Evolutionary conservation across 2,888 invertebrate species (phyloP).

Genomic region (Macaria liturata): DNA sequence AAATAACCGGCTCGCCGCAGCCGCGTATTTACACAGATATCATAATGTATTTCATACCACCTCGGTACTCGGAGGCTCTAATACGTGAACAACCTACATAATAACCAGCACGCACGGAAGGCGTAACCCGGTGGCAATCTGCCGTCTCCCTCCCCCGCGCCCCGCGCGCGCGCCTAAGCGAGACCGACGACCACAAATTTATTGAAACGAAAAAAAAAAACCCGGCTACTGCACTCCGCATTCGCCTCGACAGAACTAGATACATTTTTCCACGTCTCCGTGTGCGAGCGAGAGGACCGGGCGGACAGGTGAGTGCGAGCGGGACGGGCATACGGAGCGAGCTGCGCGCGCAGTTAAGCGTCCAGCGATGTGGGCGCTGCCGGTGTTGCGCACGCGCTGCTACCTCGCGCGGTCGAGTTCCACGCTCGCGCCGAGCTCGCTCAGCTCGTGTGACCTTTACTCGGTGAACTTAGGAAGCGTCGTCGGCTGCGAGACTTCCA

Average conservation of each 20-base stretch:
- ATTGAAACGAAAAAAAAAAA: constrained; percentile 81
- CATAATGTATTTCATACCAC: constrained; percentile 71
- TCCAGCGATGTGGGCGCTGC: constrained; percentile 81
- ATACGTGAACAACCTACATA: constrained; percentile 79
- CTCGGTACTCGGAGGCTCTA: constrained; percentile 74
- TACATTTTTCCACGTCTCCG: constrained; percentile 80
- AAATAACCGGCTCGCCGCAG: constrained; percentile 73
- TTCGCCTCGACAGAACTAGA: constrained; percentile 81
- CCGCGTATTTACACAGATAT: constrained; percentile 76
- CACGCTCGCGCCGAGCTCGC: constrained; percentile 77
- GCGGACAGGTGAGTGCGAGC: constrained; percentile 44
- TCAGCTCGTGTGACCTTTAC: constrained; percentile 80
- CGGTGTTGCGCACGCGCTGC: constrained; percentile 81
- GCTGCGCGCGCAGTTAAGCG: constrained; percentile 68
- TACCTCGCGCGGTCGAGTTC: constrained; percentile 76
- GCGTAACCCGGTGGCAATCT: constrained; percentile 81
- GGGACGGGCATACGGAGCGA: constrained; percentile 54
- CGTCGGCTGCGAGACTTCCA: constrained; percentile 78
- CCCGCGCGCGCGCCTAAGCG: constrained; percentile 77
- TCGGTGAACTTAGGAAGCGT: constrained; percentile 83
- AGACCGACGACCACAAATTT: constrained; percentile 82
- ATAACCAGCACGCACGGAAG: constrained; percentile 80
- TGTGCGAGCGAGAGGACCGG: constrained; percentile 54
- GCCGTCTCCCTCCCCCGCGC: constrained; percentile 72
- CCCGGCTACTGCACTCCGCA: constrained; percentile 80